phyloP scores from a whole-genome alignment of 2,888 invertebrate species.

The Catocala sponsa region DNA sequence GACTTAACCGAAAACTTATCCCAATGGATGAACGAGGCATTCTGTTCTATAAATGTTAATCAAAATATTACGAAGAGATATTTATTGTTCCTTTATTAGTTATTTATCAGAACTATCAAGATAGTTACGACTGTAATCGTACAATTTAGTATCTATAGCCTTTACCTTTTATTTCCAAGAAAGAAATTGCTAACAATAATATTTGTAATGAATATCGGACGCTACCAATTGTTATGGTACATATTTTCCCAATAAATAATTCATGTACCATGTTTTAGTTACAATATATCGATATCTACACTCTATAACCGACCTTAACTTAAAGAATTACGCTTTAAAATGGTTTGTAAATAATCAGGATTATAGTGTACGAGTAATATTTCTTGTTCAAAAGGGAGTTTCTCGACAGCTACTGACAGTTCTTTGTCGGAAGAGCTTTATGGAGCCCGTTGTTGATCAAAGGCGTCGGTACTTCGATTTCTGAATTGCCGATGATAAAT shows the following conservation, averaged over 20 bases:
- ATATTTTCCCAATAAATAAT: conserved; percentile 32
- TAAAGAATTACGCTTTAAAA: conserved; percentile 14
- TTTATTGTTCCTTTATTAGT: too few species aligned
- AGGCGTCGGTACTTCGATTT: conserved; percentile 29
- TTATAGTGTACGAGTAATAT: conserved; percentile 26
- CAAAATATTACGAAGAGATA: too few species aligned
- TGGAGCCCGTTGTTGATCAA: conserved; percentile 40
- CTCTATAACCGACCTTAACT: conserved; percentile 18
- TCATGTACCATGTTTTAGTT: conserved; percentile 21
- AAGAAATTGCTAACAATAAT: conserved; percentile 6
- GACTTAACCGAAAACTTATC: too few species aligned
- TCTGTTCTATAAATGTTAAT: too few species aligned
- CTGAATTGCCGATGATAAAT: conserved; percentile 42
- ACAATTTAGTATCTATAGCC: neutral
- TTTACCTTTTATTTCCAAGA: neutral
- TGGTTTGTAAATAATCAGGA: conserved; percentile 9
- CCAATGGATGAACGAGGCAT: too few species aligned
- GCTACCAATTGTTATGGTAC: conserved; percentile 24
- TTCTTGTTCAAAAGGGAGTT: conserved; percentile 38
- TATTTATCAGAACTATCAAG: neutral
- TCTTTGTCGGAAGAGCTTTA: conserved; percentile 42
- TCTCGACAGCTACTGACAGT: conserved; percentile 45
- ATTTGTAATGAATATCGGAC: neutral
- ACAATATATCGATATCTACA: conserved; percentile 8
- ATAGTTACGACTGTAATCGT: neutral